phyloP scores from a whole-genome alignment of 2,888 invertebrate genomes.

The Tricholauxania praeusta region DNA sequence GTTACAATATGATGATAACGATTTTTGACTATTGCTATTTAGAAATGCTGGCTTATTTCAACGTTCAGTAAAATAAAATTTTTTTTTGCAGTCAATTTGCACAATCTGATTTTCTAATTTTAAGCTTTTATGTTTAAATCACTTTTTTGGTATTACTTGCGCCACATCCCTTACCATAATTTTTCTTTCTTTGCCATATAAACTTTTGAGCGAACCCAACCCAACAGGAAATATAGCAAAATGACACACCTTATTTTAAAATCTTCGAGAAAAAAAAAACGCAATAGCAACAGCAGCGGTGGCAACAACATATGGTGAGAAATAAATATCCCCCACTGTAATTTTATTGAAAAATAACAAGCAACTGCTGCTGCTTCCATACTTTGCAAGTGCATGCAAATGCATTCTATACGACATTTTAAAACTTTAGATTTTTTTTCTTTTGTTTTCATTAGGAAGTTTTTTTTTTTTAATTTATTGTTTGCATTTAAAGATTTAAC shows the following conservation, averaged over 20 bases:
- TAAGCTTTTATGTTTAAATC: too few species aligned
- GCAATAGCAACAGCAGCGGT: not conserved
- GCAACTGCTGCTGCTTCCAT: conserved; percentile 37
- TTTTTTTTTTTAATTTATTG: conserved; percentile 12
- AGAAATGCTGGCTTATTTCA: too few species aligned
- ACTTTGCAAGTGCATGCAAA: conserved; percentile 31
- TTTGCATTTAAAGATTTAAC: conserved; percentile 5
- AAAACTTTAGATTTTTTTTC: not conserved
- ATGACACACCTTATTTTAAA: not conserved
- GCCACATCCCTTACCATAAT: not conserved
- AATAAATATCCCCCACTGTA: not conserved
- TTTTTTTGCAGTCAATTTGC: too few species aligned
- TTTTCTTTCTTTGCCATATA: not conserved
- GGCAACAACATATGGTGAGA: conserved; percentile 28
- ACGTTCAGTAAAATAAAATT: too few species aligned
- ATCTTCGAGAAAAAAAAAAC: not conserved
- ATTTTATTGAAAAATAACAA: not conserved
- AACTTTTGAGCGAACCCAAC: not conserved
- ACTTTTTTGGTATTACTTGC: not conserved
- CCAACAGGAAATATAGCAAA: conserved; percentile 15
- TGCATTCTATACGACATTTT: conserved; percentile 9
- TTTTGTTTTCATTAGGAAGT: not conserved
- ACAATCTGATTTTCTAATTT: too few species aligned
- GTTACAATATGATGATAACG: too few species aligned
- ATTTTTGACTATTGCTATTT: too few species aligned